Percentiles rank a stretch among this genome's conserved stretches.
Conservation (phyloP, 2,888 invertebrate genomes). For the Rhabditoides inermis region DNA sequence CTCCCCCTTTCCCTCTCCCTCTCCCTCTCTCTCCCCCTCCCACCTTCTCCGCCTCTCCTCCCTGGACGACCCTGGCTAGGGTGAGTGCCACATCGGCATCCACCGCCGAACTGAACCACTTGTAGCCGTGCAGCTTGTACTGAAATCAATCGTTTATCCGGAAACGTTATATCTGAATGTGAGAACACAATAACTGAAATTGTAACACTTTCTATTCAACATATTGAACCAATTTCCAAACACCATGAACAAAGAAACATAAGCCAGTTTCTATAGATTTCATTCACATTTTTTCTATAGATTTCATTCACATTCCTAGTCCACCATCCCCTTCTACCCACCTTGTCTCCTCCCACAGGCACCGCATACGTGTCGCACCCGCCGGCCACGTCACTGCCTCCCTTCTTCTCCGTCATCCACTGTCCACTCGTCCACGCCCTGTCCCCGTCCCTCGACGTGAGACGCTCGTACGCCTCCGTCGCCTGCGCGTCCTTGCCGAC, state of each 20-base stretch:
- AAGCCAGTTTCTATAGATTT: no score
- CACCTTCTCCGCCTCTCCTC: background rate
- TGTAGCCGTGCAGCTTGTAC: slow-evolving; percentile 58
- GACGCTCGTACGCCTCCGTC: slow-evolving; percentile 20
- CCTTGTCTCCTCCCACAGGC: slow-evolving; percentile 24
- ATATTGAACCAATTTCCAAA: background rate
- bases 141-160: slow-evolving; percentile 10
- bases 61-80: slow-evolving; percentile 55
- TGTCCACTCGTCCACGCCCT: slow-evolving; percentile 61
- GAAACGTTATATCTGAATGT: background rate
- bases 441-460: slow-evolving; percentile 15
- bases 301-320: background rate
- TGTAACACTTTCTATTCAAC: background rate
- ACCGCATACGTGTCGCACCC: slow-evolving; percentile 48
- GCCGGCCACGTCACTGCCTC: slow-evolving; percentile 61
- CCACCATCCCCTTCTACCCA: slow-evolving; percentile 1
- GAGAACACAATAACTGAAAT: background rate
- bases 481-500: slow-evolving; percentile 17
- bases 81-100: slow-evolving; percentile 60
- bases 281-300: background rate
- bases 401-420: slow-evolving; percentile 62
- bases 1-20: background rate
- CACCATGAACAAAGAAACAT: background rate
- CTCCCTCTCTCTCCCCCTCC: background rate
- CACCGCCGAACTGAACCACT: slow-evolving; percentile 62